Conservation (phyloP, 1,140 invertebrate genomes). For the Amphibalanus amphitrite region DNA sequence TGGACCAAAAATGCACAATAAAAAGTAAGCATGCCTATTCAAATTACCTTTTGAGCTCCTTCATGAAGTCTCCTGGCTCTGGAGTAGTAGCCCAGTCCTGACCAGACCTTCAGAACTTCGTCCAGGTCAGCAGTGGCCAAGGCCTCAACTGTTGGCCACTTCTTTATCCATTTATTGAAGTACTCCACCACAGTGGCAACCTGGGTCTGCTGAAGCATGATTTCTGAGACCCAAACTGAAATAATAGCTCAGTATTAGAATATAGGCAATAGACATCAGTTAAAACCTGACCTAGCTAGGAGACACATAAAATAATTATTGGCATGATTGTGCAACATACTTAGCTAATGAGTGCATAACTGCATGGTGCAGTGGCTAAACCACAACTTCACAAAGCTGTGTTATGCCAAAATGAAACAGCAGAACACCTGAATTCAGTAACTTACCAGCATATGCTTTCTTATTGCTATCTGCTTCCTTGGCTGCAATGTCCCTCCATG, state of each 20-base stretch:
- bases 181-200: constrained; percentile 33
- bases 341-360: background rate
- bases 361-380: no score
- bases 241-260: constrained; percentile 2
- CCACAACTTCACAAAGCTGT: no score
- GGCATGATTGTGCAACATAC: constrained; percentile 2
- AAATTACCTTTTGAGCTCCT: constrained; percentile 26
- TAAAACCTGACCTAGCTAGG: background rate
- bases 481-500: constrained; percentile 25
- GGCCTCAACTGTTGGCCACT: constrained; percentile 28
- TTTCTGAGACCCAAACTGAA: constrained; percentile 33
- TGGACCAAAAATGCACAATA: no score
- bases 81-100: constrained; percentile 34
- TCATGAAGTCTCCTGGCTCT: constrained; percentile 28
- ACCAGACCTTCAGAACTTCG: constrained; percentile 31
- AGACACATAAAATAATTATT: background rate
- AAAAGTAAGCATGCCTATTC: no score
- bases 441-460: constrained; percentile 25
- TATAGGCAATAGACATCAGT: background rate
- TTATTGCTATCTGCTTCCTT: constrained; percentile 24
- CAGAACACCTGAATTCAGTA: constrained; percentile 7
- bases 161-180: constrained; percentile 32
- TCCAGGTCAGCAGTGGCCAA: constrained; percentile 27
- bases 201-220: constrained; percentile 37
- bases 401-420: constrained; percentile 5